Conservation (phyloP, 2,888 invertebrate species). For the Dioctria rufipes region DNA sequence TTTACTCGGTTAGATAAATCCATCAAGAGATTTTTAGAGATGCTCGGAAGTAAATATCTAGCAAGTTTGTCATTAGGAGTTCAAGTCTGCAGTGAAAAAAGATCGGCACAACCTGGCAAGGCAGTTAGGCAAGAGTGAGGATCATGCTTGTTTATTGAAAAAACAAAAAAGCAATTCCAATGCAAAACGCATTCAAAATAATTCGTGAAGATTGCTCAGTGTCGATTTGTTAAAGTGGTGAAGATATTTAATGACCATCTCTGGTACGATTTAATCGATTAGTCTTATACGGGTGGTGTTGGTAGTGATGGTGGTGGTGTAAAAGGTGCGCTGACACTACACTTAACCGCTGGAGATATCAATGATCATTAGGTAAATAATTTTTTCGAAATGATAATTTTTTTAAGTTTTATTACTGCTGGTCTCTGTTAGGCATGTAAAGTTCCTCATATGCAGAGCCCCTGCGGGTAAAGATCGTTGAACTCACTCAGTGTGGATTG, state of each 20-base stretch:
- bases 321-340: neutral
- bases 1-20: neutral
- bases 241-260: slow-evolving; percentile 25
- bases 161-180: neutral
- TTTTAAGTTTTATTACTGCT: neutral
- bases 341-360: slow-evolving; percentile 4
- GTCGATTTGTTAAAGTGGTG: slow-evolving; percentile 28
- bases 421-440: neutral
- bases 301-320: neutral
- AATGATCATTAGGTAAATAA: slow-evolving; percentile 20
- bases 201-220: slow-evolving; percentile 11
- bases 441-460: neutral
- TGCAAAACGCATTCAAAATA: slow-evolving; percentile 9
- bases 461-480: neutral
- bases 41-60: neutral
- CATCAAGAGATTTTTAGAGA: slow-evolving; percentile 26
- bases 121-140: neutral
- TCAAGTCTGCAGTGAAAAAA: too few relatives aligned
- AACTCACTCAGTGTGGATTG: neutral
- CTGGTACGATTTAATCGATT: slow-evolving; percentile 22
- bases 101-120: neutral
- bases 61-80: slow-evolving; percentile 5
- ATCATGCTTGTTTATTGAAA: neutral
- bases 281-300: slow-evolving; percentile 4
- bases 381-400: neutral